A percentile compares a stretch with the other conserved stretches of the same genome.
These are phyloP conservation scores for Acleris cristana DNA, from an alignment of 2,888 invertebrate genomes.

Conservation along the genomic window DNA sequence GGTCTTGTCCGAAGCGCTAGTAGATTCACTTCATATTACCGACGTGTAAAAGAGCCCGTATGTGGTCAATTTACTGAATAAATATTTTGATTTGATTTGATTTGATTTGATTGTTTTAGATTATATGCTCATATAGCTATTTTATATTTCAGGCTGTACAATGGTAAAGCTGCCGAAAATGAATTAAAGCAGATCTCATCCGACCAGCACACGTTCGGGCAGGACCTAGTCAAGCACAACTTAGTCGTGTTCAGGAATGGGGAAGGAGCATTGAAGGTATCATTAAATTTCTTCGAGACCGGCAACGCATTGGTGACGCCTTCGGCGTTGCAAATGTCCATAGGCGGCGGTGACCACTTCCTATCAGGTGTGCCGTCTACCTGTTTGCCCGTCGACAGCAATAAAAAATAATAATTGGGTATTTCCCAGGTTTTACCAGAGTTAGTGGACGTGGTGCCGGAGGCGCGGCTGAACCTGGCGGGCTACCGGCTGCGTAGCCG, in stretches of 20 bases:
- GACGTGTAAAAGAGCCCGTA: no score
- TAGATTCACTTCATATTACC: no score
- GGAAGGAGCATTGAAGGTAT: slow-evolving; percentile 95
- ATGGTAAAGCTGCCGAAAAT: slow-evolving; percentile 96
- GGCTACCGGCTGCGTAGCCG: slow-evolving; percentile 96
- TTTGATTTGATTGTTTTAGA: no score
- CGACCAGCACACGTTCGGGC: slow-evolving; percentile 90
- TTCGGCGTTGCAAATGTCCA: no score
- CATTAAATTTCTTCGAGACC: no score
- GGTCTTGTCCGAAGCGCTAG: no score
- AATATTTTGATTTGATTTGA: no score
- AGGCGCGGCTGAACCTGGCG: slow-evolving; percentile 97
- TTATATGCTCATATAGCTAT: not conserved
- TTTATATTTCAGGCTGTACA: slow-evolving; percentile 87
- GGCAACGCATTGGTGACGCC: no score
- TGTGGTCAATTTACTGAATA: no score
- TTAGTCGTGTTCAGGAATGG: slow-evolving; percentile 97
- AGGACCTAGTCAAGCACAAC: slow-evolving; percentile 97
- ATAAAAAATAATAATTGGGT: not conserved
- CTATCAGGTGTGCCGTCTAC: no score
- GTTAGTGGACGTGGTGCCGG: slow-evolving; percentile 97
- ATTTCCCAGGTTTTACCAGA: slow-evolving; percentile 88
- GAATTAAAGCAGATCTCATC: slow-evolving; percentile 93
- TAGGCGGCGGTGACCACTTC: no score
- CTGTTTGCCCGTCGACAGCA: no score